Conservation (phyloP, 2,797 vertebrate species). For the Tapirus indicus region DNA sequence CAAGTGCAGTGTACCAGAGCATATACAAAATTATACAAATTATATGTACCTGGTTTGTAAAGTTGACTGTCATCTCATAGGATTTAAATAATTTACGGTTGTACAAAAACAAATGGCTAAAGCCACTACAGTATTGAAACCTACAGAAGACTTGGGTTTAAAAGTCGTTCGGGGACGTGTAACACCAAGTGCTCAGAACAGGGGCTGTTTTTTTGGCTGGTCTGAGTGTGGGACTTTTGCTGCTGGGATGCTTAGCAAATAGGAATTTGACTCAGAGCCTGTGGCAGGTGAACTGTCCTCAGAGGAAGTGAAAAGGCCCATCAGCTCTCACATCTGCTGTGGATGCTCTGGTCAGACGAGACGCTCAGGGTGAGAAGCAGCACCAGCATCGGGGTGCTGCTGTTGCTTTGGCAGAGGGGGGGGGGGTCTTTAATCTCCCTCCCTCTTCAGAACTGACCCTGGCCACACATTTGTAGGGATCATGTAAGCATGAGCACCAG, state of each 20-base stretch:
- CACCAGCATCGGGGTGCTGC: accelerated
- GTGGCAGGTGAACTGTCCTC: slow-evolving; percentile 76
- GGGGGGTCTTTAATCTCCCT: not conserved
- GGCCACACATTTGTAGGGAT: not conserved
- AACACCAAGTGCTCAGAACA: slow-evolving; percentile 93
- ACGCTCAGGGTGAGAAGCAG: not conserved
- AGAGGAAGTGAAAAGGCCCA: slow-evolving; percentile 83
- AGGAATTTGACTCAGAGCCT: slow-evolving; percentile 78
- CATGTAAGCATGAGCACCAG: slow-evolving; percentile 40
- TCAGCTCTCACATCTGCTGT: slow-evolving; percentile 81
- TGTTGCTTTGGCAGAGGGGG: not conserved
- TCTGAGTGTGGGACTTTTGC: slow-evolving; percentile 88
- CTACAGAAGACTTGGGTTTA: slow-evolving; percentile 83
- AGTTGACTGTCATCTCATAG: slow-evolving; percentile 81
- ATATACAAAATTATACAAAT: slow-evolving; percentile 73
- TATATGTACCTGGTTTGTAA: slow-evolving; percentile 86
- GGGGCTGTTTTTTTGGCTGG: slow-evolving; percentile 87
- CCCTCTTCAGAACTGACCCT: not conserved
- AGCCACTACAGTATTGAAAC: slow-evolving; percentile 84
- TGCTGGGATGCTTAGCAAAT: slow-evolving; percentile 81
- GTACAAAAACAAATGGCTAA: slow-evolving; percentile 80
- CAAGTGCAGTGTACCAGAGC: slow-evolving; percentile 84
- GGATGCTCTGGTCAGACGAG: not conserved
- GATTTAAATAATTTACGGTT: slow-evolving; percentile 79
- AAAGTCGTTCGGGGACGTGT: slow-evolving; percentile 86